A percentile compares a stretch with the other conserved stretches of the same genome.
Conservation (phyloP, 2,888 invertebrate genomes). For the Lasioglossum zephyrum region DNA sequence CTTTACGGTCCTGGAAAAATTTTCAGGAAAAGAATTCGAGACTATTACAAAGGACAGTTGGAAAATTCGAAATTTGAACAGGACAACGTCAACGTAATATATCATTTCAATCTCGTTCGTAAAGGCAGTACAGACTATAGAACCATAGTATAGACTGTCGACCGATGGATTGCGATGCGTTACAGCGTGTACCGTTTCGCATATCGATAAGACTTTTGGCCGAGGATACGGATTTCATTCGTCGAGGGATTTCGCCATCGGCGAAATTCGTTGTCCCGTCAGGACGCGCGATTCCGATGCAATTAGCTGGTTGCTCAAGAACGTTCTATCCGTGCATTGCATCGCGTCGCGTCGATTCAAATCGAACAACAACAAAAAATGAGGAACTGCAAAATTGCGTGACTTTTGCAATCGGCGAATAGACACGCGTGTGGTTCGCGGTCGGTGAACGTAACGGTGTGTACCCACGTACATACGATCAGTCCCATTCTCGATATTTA, state of each 20-base stretch:
- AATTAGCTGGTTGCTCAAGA: neutral
- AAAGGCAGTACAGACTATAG: neutral
- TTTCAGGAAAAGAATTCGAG: too few relatives aligned
- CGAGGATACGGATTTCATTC: neutral
- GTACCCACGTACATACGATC: neutral
- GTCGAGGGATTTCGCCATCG: neutral
- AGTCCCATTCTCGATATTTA: neutral
- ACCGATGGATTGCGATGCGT: neutral
- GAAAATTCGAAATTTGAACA: too few relatives aligned
- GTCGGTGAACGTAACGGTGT: slow-evolving; percentile 80
- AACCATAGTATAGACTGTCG: too few relatives aligned
- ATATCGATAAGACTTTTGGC: neutral
- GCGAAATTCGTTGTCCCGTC: neutral
- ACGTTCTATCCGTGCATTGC: neutral
- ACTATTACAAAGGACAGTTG: too few relatives aligned
- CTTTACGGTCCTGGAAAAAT: too few relatives aligned
- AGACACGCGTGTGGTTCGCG: slow-evolving; percentile 68
- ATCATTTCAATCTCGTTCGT: neutral
- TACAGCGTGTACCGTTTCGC: neutral
- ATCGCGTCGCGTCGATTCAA: neutral
- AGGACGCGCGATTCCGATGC: neutral
- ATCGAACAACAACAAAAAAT: slow-evolving; percentile 14
- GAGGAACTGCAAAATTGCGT: slow-evolving; percentile 57
- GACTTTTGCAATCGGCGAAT: slow-evolving; percentile 68
- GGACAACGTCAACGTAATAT: too few relatives aligned